A percentile compares a stretch with the other conserved stretches of the same genome.
These are phyloP conservation scores for Ptyas mucosa DNA, from an alignment of 2,113 vertebrate genomes.

Conservation along the genomic window DNA sequence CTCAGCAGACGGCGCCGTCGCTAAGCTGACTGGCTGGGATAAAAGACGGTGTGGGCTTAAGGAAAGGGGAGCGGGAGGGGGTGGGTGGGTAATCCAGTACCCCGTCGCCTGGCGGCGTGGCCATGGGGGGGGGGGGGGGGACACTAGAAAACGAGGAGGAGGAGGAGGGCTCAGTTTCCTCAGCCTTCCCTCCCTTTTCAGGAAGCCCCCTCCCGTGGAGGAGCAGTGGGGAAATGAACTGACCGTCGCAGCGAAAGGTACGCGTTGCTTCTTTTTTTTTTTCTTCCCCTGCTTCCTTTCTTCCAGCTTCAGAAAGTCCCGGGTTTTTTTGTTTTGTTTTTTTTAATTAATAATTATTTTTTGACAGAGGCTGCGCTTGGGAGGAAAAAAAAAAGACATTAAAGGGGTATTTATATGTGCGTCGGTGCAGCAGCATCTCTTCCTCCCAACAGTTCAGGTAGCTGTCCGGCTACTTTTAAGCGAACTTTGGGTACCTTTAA, in stretches of 20 bases:
- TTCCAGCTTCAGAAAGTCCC: neutral
- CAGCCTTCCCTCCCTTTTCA: neutral
- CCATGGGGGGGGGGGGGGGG: neutral
- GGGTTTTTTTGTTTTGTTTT: too few species aligned
- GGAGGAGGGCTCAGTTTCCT: neutral
- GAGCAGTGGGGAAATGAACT: neutral
- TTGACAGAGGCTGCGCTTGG: neutral
- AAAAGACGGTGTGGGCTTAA: neutral
- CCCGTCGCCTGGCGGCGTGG: neutral
- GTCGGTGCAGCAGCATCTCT: neutral
- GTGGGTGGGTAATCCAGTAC: neutral
- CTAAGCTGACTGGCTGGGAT: neutral
- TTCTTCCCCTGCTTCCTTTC: neutral
- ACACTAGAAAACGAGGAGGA: neutral
- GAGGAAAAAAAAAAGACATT: neutral
- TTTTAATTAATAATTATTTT: too few species aligned
- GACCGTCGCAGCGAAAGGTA: neutral
- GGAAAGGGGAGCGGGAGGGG: neutral
- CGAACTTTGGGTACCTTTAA: neutral
- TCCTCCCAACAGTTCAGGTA: neutral
- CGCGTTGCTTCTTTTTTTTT: neutral
- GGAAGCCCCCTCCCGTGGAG: neutral
- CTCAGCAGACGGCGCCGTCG: neutral
- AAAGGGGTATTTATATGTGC: neutral
- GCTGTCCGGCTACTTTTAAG: neutral